phyloP scores from a whole-genome alignment of 1,140 invertebrate genomes.

The Aethina tumida region DNA sequence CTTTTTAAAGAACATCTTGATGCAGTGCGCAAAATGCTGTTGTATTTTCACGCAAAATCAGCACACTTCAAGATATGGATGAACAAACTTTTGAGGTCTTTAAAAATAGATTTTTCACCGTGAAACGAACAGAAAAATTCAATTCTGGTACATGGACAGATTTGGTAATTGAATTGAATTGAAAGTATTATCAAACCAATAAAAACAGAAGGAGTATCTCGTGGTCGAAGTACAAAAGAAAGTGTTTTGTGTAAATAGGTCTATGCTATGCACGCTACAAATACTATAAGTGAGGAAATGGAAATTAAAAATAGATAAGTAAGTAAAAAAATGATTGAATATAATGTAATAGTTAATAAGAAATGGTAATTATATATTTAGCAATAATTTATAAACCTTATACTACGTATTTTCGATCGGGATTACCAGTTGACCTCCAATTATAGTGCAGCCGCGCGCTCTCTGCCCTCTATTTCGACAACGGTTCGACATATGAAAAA shows the following conservation, averaged over 20 bases:
- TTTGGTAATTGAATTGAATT: slow-evolving; percentile 11
- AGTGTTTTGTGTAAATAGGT: slow-evolving; percentile 32
- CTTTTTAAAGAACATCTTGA: slow-evolving; percentile 32
- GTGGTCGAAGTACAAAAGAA: slow-evolving; percentile 29
- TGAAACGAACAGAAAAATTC: slow-evolving; percentile 31
- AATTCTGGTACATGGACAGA: slow-evolving; percentile 34
- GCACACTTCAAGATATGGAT: slow-evolving; percentile 36
- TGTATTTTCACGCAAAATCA: slow-evolving; percentile 40
- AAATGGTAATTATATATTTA: no score
- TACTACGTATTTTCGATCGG: no score
- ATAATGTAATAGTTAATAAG: no score
- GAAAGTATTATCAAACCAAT: slow-evolving; percentile 23
- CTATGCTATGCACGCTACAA: no score
- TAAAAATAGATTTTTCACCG: slow-evolving; percentile 16
- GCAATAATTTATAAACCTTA: no score
- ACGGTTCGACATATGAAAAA: no score
- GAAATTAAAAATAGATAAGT: no score
- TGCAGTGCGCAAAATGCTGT: slow-evolving; percentile 34
- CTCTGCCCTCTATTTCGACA: no score
- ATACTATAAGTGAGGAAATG: no score
- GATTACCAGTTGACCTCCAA: no score
- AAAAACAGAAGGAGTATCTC: slow-evolving; percentile 27
- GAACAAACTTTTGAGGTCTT: slow-evolving; percentile 30
- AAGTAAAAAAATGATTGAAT: no score
- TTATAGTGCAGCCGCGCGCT: no score